phyloP scores from a whole-genome alignment of 2,888 invertebrate genomes.

The Apeira syringaria region DNA sequence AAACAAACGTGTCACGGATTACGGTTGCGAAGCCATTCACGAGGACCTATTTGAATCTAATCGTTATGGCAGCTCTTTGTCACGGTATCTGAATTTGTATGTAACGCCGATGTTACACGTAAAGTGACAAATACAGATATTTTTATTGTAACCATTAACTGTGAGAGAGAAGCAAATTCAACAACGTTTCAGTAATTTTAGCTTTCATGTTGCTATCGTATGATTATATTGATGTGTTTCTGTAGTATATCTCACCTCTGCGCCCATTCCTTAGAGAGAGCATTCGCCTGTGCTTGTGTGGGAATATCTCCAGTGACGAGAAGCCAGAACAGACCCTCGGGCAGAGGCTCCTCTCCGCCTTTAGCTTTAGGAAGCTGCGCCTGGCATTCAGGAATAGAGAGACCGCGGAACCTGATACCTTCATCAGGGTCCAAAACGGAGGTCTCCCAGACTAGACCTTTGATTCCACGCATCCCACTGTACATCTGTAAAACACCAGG shows the following conservation, averaged over 20 bases:
- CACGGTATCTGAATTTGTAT: too few relatives aligned
- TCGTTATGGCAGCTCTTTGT: too few relatives aligned
- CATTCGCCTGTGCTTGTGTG: constrained; percentile 86
- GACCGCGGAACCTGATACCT: constrained; percentile 97
- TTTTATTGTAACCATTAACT: too few relatives aligned
- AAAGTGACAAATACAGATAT: too few relatives aligned
- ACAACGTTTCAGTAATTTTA: too few relatives aligned
- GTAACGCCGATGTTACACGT: too few relatives aligned
- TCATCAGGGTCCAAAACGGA: constrained; percentile 97
- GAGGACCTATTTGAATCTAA: too few relatives aligned
- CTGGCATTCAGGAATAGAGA: constrained; percentile 93
- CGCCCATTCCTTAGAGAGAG: constrained; percentile 93
- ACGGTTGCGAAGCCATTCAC: too few relatives aligned
- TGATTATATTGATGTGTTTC: too few relatives aligned
- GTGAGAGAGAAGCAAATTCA: too few relatives aligned
- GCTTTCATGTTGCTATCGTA: too few relatives aligned
- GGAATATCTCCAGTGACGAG: constrained; percentile 90
- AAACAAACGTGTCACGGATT: too few relatives aligned
- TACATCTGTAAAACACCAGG: constrained; percentile 85
- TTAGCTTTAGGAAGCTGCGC: constrained; percentile 87
- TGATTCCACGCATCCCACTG: constrained; percentile 98
- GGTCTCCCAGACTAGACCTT: constrained; percentile 97
- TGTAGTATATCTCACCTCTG: constrained; percentile 72
- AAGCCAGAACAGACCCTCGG: constrained; percentile 92
- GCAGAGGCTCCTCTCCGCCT: constrained; percentile 88